These are phyloP conservation scores for Hyalella azteca DNA, from an alignment of 2,888 invertebrate genomes.

Conservation along the genomic window DNA sequence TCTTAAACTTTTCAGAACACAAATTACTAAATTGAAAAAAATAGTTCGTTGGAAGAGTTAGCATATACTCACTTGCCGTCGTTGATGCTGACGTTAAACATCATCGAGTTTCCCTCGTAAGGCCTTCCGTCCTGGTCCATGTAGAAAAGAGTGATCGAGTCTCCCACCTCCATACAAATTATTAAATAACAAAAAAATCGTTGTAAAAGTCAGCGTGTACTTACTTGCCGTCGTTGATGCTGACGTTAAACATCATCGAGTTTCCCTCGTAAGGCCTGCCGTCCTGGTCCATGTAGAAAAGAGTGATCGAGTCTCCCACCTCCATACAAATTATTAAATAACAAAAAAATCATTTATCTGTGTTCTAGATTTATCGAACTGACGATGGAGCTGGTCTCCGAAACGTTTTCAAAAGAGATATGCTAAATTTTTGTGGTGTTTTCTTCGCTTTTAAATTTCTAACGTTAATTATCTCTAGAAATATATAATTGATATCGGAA, in stretches of 20 bases:
- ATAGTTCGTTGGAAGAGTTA: not conserved
- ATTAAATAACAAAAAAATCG: no score
- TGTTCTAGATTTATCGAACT: no score
- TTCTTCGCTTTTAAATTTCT: no score
- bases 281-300: slow-evolving; percentile 70
- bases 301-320: slow-evolving; percentile 73
- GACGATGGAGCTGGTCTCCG: no score
- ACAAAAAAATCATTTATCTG: no score
- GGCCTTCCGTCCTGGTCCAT: slow-evolving; percentile 68
- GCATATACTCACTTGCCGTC: slow-evolving; percentile 70
- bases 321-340: no score
- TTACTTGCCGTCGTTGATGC: slow-evolving; percentile 74
- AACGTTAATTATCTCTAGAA: no score
- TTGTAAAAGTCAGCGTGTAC: not conserved
- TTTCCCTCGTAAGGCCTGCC: slow-evolving; percentile 67
- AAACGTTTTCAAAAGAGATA: no score
- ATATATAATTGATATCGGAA: no score
- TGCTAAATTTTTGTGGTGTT: no score
- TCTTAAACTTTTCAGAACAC: no score
- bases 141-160: slow-evolving; percentile 71
- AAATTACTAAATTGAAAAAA: no score
- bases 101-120: slow-evolving; percentile 69
- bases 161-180: slow-evolving; percentile 76
- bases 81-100: slow-evolving; percentile 72
- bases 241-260: slow-evolving; percentile 72